Percentiles rank a stretch among this genome's conserved stretches.
These are phyloP conservation scores for Nycticebus coucang DNA, from an alignment of 2,113 vertebrate genomes.

Conservation along the genomic window DNA sequence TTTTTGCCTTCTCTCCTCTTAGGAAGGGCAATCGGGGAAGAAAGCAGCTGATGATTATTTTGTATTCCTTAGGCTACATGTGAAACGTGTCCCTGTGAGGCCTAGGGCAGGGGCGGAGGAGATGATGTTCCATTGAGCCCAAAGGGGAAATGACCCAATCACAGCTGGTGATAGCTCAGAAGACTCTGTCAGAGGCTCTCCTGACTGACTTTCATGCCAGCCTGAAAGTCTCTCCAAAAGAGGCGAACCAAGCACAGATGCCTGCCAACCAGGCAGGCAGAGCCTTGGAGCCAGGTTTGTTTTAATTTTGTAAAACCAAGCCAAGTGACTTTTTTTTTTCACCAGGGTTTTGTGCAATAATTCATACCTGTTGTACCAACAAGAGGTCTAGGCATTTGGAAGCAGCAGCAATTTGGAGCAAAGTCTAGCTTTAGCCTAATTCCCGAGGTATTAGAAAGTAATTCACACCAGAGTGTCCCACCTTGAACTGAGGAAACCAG, in stretches of 20 bases:
- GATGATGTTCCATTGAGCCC: not conserved
- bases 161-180: not conserved
- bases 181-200: not conserved
- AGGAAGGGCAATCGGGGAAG: not conserved
- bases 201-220: not conserved
- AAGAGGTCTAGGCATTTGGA: not conserved
- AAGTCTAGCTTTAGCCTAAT: not conserved
- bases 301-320: constrained; percentile 60
- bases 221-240: not conserved
- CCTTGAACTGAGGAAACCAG: not conserved
- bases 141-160: not conserved
- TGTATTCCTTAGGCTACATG: not conserved
- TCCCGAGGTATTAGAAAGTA: not conserved
- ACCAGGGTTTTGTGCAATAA: not conserved
- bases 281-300: constrained; percentile 14
- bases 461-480: not conserved
- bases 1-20: not conserved
- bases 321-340: constrained; percentile 36
- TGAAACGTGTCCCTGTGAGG: not conserved
- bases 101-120: not conserved
- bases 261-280: not conserved
- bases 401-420: not conserved
- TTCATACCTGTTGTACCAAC: constrained; percentile 29
- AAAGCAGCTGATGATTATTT: not conserved
- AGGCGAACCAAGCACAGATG: not conserved